phyloP scores from a whole-genome alignment of 1,140 invertebrate genomes.

The Sycophaga agraensis region DNA sequence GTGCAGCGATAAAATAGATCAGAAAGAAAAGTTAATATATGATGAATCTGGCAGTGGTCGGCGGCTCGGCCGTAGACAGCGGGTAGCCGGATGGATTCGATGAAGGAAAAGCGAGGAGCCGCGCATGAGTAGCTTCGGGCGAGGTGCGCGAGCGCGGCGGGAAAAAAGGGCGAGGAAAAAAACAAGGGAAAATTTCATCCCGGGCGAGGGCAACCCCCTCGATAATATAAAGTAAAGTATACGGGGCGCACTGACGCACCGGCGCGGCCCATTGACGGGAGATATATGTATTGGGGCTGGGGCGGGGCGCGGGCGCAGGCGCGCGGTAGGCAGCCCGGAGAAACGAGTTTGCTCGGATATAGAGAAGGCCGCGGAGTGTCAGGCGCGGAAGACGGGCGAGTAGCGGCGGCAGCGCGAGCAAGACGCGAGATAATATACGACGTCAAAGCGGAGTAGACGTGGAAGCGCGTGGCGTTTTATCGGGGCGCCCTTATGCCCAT shows the following conservation, averaged over 20 bases:
- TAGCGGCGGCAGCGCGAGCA: background rate
- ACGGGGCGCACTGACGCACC: background rate
- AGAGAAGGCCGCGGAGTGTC: too few species aligned
- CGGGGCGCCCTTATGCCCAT: conserved; percentile 51
- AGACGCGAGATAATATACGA: conserved; percentile 7
- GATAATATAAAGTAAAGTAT: conserved; percentile 26
- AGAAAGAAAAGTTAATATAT: conserved; percentile 15
- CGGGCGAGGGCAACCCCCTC: conserved; percentile 3
- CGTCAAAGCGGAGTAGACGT: background rate
- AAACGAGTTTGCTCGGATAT: conserved; percentile 25
- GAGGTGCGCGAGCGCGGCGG: background rate
- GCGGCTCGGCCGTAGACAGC: too few species aligned
- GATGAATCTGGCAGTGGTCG: too few species aligned
- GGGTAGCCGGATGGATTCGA: too few species aligned
- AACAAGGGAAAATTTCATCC: conserved; percentile 20
- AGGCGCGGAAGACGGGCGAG: background rate
- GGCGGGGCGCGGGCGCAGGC: conserved; percentile 11
- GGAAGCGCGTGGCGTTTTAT: conserved; percentile 41
- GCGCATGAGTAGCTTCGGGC: too few species aligned
- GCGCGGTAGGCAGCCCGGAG: background rate
- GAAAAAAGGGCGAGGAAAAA: background rate
- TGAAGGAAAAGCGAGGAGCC: too few species aligned
- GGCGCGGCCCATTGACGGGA: conserved; percentile 1
- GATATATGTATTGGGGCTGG: conserved; percentile 11
- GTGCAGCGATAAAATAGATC: conserved; percentile 8